Percentiles rank a stretch among this genome's conserved stretches.
phyloP scores from a whole-genome alignment of 2,888 invertebrate genomes.

The Andrena bicolor region DNA sequence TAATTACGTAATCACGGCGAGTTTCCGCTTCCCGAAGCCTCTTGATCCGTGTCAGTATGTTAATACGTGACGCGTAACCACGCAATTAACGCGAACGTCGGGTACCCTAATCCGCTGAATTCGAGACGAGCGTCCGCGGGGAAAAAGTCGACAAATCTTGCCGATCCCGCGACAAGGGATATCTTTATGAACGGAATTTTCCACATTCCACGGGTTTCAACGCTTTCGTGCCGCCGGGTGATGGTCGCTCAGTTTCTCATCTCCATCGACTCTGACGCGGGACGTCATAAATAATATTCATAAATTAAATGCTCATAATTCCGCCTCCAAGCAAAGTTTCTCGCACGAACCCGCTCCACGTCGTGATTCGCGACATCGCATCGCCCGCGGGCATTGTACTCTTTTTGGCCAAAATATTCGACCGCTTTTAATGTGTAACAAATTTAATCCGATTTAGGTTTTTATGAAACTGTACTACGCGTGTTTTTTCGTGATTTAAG shows the following conservation, averaged over 20 bases:
- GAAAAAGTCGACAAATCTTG: constrained; percentile 9
- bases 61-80: constrained; percentile 19
- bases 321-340: constrained; percentile 24
- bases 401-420: background rate
- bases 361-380: background rate
- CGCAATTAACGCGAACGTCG: constrained; percentile 33
- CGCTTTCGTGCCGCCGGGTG: background rate
- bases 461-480: background rate
- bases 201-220: constrained; percentile 18
- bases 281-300: constrained; percentile 41
- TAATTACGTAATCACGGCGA: constrained; percentile 33
- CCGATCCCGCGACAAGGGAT: background rate
- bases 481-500: background rate
- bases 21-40: constrained; percentile 37
- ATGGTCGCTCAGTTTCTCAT: constrained; percentile 22
- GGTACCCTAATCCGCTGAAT: constrained; percentile 18
- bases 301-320: constrained; percentile 41
- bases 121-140: background rate
- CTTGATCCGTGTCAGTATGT: constrained; percentile 35
- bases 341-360: background rate
- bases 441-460: background rate
- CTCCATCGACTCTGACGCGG: constrained; percentile 16
- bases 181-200: constrained; percentile 34
- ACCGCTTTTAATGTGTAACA: background rate
- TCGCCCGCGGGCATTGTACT: background rate